Percentiles rank a stretch among this genome's conserved stretches.
These are phyloP conservation scores for Drosophila arawakana DNA, from an alignment of 1,140 invertebrate genomes.

Conservation along the genomic window DNA sequence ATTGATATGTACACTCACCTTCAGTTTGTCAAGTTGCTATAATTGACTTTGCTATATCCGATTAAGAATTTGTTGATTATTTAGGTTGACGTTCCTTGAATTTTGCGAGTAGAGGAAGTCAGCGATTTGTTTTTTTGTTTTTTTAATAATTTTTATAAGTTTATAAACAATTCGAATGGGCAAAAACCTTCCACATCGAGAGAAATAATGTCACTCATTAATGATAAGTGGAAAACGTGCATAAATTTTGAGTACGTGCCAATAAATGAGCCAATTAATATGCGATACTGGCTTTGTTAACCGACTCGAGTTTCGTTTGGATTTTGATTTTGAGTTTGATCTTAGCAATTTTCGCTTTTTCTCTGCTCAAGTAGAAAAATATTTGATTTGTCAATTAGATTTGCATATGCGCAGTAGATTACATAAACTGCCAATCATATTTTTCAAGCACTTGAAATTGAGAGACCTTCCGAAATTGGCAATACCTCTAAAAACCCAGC, in stretches of 20 bases:
- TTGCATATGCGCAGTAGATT: conserved; percentile 9
- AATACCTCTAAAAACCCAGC: conserved; percentile 12
- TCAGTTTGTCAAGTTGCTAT: neutral
- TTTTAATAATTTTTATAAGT: conserved; percentile 3
- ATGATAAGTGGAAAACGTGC: conserved; percentile 40
- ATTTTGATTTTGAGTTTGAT: conserved; percentile 11
- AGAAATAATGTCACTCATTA: conserved; percentile 29
- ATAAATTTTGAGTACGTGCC: conserved; percentile 31
- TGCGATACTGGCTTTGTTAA: conserved; percentile 16
- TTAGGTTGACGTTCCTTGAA: conserved; percentile 23
- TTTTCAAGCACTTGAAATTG: conserved; percentile 11
- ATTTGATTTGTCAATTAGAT: conserved; percentile 30
- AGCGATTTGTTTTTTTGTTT: neutral
- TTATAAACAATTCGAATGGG: conserved; percentile 13
- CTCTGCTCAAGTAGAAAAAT: conserved; percentile 12
- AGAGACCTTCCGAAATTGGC: conserved; percentile 23
- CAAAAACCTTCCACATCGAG: conserved; percentile 9
- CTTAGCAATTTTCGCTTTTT: conserved; percentile 14
- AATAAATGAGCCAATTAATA: conserved; percentile 36
- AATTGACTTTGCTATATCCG: conserved; percentile 9
- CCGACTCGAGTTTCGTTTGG: conserved; percentile 1
- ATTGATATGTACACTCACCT: conserved; percentile 15
- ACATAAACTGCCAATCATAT: conserved; percentile 14
- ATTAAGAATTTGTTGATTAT: conserved; percentile 13
- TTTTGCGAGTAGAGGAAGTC: conserved; percentile 9